These are phyloP conservation scores for Galeopterus variegatus DNA, from an alignment of 2,113 vertebrate species.

Conservation along the genomic window DNA sequence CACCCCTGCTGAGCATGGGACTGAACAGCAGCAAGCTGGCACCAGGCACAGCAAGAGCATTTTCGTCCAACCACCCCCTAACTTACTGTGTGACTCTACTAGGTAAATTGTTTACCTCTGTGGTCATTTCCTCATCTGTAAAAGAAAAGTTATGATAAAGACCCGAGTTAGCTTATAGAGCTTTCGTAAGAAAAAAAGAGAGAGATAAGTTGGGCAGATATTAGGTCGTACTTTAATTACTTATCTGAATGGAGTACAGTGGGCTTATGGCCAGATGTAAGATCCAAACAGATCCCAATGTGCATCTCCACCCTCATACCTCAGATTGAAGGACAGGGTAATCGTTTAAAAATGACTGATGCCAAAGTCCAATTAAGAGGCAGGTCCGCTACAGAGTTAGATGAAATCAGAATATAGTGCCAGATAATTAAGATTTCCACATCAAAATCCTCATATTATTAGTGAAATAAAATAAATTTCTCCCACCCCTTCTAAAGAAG, in stretches of 20 bases:
- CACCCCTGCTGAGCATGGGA: neutral
- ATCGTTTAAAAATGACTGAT: neutral
- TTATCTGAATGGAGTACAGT: neutral
- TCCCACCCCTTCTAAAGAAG: neutral
- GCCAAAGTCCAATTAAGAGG: neutral
- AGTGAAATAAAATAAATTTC: neutral
- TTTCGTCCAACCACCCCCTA: no score
- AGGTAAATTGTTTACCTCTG: neutral
- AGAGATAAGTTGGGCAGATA: neutral
- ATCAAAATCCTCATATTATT: neutral
- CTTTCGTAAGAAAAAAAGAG: neutral
- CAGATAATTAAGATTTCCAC: neutral
- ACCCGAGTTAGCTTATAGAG: neutral
- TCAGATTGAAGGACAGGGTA: neutral
- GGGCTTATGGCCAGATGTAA: neutral
- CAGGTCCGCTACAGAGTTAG: no score
- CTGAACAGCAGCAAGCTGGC: fast-evolving
- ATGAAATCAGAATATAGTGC: neutral
- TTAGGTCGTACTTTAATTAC: neutral
- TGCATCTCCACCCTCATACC: neutral
- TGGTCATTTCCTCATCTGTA: neutral
- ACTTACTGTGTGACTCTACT: no score
- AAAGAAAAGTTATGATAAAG: neutral
- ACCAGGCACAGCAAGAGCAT: no score
- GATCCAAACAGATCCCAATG: neutral